phyloP scores from a whole-genome alignment of 2,888 invertebrate species.

The Nipponacmea schrenckii region DNA sequence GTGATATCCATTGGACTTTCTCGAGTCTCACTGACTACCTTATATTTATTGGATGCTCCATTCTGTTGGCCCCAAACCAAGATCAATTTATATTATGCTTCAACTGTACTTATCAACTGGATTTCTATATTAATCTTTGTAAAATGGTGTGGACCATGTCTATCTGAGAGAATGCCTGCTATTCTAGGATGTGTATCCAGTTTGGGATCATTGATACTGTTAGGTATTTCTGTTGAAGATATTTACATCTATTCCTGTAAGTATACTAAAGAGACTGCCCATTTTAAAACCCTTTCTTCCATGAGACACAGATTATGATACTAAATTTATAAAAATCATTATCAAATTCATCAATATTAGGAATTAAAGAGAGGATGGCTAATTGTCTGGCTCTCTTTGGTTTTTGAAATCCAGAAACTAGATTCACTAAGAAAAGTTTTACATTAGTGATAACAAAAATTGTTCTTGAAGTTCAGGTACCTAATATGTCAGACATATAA shows the following conservation, averaged over 20 bases:
- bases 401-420: no score
- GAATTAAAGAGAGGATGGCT: no score
- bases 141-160: not conserved
- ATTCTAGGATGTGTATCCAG: slow-evolving; percentile 31
- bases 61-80: slow-evolving; percentile 37
- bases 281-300: no score
- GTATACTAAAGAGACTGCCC: slow-evolving; percentile 5
- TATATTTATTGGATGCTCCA: slow-evolving; percentile 23
- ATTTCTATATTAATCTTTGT: slow-evolving; percentile 23
- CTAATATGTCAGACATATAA: no score
- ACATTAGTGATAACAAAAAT: no score
- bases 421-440: no score
- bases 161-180: slow-evolving; percentile 29
- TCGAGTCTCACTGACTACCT: slow-evolving; percentile 23
- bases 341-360: no score
- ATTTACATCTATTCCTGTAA: slow-evolving; percentile 32
- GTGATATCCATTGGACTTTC: slow-evolving; percentile 35
- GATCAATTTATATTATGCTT: slow-evolving; percentile 21
- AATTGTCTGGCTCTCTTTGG: no score
- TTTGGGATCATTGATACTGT: slow-evolving; percentile 19
- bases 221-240: slow-evolving; percentile 24
- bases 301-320: no score
- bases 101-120: slow-evolving; percentile 31
- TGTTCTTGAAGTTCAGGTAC: no score
- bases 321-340: no score